phyloP scores from a whole-genome alignment of 2,888 invertebrate species.

The Horisme vitalbata region DNA sequence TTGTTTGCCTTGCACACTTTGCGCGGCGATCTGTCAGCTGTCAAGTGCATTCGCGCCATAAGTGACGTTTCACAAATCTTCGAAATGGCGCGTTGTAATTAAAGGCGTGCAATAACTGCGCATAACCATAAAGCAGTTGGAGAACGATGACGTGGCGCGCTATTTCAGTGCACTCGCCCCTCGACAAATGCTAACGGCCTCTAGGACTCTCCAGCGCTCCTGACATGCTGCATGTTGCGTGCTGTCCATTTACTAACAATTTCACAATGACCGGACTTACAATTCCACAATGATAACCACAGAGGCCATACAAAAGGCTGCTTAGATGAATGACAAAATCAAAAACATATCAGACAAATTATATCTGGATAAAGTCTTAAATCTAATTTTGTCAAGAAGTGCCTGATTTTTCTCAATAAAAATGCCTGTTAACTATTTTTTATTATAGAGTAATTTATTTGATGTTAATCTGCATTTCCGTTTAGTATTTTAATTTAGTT shows the following conservation, averaged over 20 bases:
- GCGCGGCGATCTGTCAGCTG: slow-evolving; percentile 60
- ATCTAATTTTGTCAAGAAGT: no score
- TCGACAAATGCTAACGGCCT: slow-evolving; percentile 81
- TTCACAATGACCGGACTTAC: no score
- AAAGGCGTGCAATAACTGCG: slow-evolving; percentile 75
- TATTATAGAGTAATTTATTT: no score
- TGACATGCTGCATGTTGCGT: slow-evolving; percentile 21
- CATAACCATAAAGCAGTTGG: slow-evolving; percentile 63
- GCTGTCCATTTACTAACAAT: slow-evolving; percentile 19
- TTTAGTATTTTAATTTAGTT: no score
- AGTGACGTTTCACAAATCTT: slow-evolving; percentile 74
- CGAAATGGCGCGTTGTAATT: slow-evolving; percentile 72
- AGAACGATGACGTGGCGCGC: slow-evolving; percentile 72
- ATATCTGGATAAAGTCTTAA: no score
- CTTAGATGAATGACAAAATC: no score
- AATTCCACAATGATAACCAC: no score
- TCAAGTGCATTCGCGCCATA: slow-evolving; percentile 68
- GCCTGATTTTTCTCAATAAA: no score
- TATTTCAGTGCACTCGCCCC: slow-evolving; percentile 75
- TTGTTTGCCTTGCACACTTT: slow-evolving; percentile 32
- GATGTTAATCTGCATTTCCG: no score
- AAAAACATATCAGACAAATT: no score
- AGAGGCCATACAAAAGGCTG: no score
- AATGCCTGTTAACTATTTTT: no score
- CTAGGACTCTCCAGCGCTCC: slow-evolving; percentile 70